A percentile compares a stretch with the other conserved stretches of the same genome.
Evolutionary conservation across 2,888 invertebrate species (phyloP).

Genomic region (Craniophora ligustri): DNA sequence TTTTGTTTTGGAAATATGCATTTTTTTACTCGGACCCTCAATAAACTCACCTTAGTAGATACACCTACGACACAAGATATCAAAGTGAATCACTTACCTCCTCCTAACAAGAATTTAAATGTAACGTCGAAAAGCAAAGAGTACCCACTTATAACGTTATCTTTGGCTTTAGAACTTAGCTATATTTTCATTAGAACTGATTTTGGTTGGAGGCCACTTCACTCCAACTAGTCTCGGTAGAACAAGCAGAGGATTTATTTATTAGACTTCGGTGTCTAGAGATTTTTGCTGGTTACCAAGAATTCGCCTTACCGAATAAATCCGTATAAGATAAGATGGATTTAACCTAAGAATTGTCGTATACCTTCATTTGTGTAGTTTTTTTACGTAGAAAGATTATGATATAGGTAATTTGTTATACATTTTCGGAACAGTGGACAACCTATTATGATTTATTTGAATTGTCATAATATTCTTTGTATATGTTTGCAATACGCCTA

Average conservation of each 20-base stretch:
- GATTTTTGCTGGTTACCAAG: constrained; percentile 2
- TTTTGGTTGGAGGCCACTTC: neutral
- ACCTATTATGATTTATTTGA: too few relatives aligned
- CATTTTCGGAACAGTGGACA: too few relatives aligned
- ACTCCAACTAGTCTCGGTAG: constrained; percentile 1
- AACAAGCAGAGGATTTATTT: constrained; percentile 22
- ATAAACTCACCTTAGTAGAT: neutral
- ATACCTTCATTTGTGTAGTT: too few relatives aligned
- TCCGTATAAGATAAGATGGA: neutral
- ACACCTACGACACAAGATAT: constrained; percentile 14
- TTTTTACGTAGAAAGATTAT: too few relatives aligned
- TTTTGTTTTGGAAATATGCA: too few relatives aligned
- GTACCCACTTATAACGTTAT: constrained; percentile 1
- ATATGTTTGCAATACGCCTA: too few relatives aligned
- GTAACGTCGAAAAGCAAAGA: neutral
- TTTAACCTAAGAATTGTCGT: neutral
- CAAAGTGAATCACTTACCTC: constrained; percentile 23
- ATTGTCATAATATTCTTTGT: too few relatives aligned
- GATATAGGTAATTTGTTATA: too few relatives aligned
- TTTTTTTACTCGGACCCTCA: too few relatives aligned
- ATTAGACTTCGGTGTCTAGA: constrained; percentile 15
- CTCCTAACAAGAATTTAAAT: constrained; percentile 7
- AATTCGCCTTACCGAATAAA: neutral
- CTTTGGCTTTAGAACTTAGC: neutral
- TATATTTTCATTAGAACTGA: neutral